phyloP scores from a whole-genome alignment of 2,797 vertebrate genomes.

The Dallia pectoralis region DNA sequence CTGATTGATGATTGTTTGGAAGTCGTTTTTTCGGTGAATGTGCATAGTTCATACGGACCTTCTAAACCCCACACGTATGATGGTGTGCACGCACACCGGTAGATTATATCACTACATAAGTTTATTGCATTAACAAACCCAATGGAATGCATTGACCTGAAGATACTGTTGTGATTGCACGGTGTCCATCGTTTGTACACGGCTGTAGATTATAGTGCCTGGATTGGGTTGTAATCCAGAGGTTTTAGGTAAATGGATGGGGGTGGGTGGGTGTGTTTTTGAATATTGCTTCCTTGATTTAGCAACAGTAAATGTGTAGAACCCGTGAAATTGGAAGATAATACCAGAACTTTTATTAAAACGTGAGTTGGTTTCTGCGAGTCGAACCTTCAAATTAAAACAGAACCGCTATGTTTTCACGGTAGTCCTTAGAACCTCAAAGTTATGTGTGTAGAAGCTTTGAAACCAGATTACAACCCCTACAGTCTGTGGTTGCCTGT shows the following conservation, averaged over 20 bases:
- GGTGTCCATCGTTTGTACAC: constrained; percentile 20
- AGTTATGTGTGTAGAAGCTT: no score
- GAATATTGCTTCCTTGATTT: background rate
- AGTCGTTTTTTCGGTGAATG: no score
- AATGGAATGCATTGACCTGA: background rate
- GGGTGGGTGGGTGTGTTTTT: constrained; percentile 22
- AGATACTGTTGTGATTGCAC: constrained; percentile 22
- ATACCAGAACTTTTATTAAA: no score
- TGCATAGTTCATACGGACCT: background rate
- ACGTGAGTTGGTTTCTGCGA: no score
- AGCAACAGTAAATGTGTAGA: background rate
- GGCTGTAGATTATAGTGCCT: constrained; percentile 40
- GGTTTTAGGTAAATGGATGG: constrained; percentile 47
- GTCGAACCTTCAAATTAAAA: no score
- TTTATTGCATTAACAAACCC: background rate
- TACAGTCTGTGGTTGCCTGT: no score
- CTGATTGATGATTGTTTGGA: background rate
- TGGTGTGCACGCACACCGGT: background rate
- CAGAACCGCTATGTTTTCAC: no score
- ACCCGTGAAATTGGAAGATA: background rate
- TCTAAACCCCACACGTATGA: background rate
- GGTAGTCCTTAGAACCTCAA: no score
- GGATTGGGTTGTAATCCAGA: constrained; percentile 62
- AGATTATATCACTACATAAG: background rate
- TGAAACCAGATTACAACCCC: no score